Percentiles rank a stretch among this genome's conserved stretches.
These are phyloP conservation scores for Platysteira castanea DNA, from an alignment of 2,113 vertebrate species.

Conservation along the genomic window DNA sequence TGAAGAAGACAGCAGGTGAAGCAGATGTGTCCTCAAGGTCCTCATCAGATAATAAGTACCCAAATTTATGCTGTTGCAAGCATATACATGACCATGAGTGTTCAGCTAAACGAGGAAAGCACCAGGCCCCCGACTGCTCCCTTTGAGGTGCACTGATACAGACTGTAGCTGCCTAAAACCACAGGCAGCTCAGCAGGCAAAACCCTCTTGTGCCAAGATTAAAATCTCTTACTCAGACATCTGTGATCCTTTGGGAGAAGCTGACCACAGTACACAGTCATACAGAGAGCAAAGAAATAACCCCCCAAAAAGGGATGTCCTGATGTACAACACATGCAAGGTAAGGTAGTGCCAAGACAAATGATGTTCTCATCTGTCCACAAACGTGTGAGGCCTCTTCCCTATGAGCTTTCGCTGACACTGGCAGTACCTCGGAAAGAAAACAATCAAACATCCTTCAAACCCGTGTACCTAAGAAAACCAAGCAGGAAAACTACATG, in stretches of 20 bases:
- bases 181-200: neutral
- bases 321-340: neutral
- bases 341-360: neutral
- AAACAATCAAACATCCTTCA: neutral
- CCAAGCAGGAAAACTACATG: neutral
- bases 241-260: neutral
- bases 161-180: neutral
- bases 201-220: neutral
- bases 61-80: neutral
- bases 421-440: neutral
- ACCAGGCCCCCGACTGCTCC: neutral
- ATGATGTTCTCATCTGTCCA: neutral
- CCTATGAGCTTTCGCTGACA: neutral
- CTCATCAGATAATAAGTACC: neutral
- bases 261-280: neutral
- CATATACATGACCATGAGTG: neutral
- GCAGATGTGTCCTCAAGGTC: neutral
- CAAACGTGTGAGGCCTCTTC: neutral
- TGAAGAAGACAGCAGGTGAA: neutral
- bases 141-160: neutral
- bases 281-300: neutral
- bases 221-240: neutral
- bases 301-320: neutral
- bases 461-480: neutral
- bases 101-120: neutral